Evolutionary conservation across 2,888 invertebrate genomes (phyloP).

Genomic region (Biston stratarius): DNA sequence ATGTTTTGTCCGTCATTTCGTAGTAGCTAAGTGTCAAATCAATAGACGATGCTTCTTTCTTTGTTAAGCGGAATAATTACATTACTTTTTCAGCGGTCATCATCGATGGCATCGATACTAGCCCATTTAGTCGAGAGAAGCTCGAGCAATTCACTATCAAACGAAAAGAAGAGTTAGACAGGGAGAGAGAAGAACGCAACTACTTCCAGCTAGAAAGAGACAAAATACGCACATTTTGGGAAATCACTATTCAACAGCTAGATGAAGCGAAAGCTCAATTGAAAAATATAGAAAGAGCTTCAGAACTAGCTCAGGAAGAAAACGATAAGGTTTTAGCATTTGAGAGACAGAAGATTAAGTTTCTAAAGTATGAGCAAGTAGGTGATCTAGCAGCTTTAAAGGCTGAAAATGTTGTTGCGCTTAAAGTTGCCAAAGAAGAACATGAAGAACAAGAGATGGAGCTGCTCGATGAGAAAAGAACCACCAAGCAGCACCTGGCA

Average conservation of each 20-base stretch:
- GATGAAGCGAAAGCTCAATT: constrained; percentile 93
- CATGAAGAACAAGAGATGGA: constrained; percentile 92
- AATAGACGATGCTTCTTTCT: too few relatives aligned
- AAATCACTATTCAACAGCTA: constrained; percentile 95
- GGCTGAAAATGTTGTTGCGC: constrained; percentile 93
- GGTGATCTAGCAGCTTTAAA: constrained; percentile 93
- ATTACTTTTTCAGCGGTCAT: constrained; percentile 81
- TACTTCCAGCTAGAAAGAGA: constrained; percentile 98
- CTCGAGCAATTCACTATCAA: constrained; percentile 94
- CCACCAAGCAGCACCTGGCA: constrained; percentile 88
- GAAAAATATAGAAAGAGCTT: constrained; percentile 90
- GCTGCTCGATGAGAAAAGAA: constrained; percentile 90
- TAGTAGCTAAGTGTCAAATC: too few relatives aligned
- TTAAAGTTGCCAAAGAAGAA: constrained; percentile 94
- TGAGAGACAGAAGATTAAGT: constrained; percentile 97
- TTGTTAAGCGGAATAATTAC: too few relatives aligned
- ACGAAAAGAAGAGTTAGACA: constrained; percentile 96
- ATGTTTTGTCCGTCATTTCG: too few relatives aligned
- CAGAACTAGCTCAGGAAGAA: constrained; percentile 94
- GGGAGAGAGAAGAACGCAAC: constrained; percentile 97
- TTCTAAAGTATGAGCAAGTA: constrained; percentile 96
- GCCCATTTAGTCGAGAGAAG: constrained; percentile 97
- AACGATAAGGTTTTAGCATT: constrained; percentile 95
- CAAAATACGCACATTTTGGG: constrained; percentile 98
- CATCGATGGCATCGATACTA: constrained; percentile 96